Conservation (phyloP, 2,113 vertebrate species). For the Accipiter cooperii region DNA sequence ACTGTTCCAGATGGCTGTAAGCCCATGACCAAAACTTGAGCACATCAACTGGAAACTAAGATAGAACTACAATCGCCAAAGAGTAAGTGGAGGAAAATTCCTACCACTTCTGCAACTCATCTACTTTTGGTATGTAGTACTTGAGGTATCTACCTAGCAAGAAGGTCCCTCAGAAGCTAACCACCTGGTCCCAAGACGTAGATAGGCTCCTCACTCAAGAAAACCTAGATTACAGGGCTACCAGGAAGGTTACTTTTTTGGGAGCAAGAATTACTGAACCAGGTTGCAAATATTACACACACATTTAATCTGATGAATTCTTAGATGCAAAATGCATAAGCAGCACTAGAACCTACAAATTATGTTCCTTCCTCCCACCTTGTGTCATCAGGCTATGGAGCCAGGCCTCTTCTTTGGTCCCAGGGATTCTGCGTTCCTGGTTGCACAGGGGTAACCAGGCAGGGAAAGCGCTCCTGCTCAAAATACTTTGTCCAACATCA, state of each 20-base stretch:
- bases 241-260: not conserved
- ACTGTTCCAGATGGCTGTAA: not conserved
- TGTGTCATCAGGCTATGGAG: not conserved
- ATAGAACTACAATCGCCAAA: accelerated
- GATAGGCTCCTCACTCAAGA: not conserved
- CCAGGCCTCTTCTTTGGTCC: not conserved
- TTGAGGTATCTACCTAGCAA: not conserved
- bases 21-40: not conserved
- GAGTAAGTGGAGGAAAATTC: not conserved
- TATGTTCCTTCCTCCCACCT: not conserved
- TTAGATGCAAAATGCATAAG: not conserved
- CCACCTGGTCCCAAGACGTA: accelerated
- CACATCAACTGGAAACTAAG: not conserved
- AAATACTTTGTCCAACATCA: not conserved
- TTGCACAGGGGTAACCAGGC: not conserved
- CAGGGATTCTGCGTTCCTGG: not conserved
- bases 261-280: not conserved
- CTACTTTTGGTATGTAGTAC: not conserved
- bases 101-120: not conserved
- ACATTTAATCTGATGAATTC: not conserved
- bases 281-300: not conserved
- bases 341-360: not conserved
- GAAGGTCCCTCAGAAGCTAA: not conserved
- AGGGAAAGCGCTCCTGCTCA: not conserved
- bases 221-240: not conserved